Evolutionary conservation across 2,888 invertebrate species (phyloP).

Genomic region (Oscheius sp.): DNA sequence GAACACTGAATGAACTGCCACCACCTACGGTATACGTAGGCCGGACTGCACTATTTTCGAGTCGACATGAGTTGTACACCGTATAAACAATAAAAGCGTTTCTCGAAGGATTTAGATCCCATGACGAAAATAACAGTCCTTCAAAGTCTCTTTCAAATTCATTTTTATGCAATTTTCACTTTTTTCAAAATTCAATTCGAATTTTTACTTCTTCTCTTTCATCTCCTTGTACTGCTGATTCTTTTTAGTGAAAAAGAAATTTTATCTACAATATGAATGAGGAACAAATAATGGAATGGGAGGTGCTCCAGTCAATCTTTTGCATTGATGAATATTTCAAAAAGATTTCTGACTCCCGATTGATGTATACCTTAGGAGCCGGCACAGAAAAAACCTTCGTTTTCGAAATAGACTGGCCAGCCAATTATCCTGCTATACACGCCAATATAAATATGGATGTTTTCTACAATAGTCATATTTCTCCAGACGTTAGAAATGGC

Average conservation of each 20-base stretch:
- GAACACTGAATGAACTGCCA: too few relatives aligned
- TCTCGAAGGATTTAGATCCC: too few relatives aligned
- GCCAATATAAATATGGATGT: slow-evolving; percentile 20
- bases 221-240: too few relatives aligned
- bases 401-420: slow-evolving; percentile 23
- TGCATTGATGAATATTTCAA: slow-evolving; percentile 13
- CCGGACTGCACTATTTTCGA: too few relatives aligned
- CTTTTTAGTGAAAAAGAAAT: too few relatives aligned
- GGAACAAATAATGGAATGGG: slow-evolving; percentile 18
- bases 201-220: too few relatives aligned
- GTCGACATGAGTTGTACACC: too few relatives aligned
- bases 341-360: slow-evolving; percentile 5
- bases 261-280: slow-evolving; percentile 13
- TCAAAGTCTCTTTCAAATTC: not conserved
- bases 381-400: slow-evolving; percentile 15
- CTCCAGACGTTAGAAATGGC: not conserved
- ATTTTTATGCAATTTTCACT: not conserved
- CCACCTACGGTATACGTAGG: too few relatives aligned
- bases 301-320: slow-evolving; percentile 23
- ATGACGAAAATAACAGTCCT: too few relatives aligned
- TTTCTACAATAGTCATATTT: slow-evolving; percentile 22
- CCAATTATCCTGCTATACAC: not conserved
- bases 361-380: slow-evolving; percentile 16
- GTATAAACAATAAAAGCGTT: too few relatives aligned
- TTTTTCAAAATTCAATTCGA: too few relatives aligned